These are phyloP conservation scores for Drosophila tanythrix DNA, from an alignment of 2,888 invertebrate genomes.

Conservation along the genomic window DNA sequence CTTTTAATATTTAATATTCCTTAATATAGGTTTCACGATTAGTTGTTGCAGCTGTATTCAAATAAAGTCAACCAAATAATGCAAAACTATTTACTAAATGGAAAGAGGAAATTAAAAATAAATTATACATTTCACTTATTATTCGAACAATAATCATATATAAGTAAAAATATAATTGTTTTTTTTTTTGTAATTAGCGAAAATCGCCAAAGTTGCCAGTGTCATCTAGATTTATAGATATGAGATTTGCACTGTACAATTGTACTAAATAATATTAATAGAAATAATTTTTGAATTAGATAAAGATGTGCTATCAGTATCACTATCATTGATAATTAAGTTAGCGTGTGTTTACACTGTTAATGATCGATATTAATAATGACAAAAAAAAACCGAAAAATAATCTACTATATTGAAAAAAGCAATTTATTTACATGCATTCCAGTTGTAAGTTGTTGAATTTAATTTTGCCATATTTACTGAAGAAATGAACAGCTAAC, in stretches of 20 bases:
- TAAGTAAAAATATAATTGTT: background rate
- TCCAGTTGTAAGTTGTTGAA: background rate
- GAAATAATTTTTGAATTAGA: background rate
- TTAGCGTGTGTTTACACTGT: background rate
- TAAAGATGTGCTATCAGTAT: background rate
- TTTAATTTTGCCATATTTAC: slow-evolving; percentile 14
- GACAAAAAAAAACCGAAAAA: background rate
- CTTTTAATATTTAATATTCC: background rate
- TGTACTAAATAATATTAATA: background rate
- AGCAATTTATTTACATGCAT: background rate
- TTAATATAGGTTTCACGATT: background rate
- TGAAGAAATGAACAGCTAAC: slow-evolving; percentile 15
- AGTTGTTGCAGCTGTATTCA: background rate
- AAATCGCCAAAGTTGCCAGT: background rate
- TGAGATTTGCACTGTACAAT: background rate
- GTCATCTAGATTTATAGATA: background rate
- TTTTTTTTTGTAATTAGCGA: background rate
- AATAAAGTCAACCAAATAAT: background rate
- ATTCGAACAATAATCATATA: background rate
- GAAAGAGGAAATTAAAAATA: background rate
- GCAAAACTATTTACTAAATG: background rate
- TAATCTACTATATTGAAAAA: background rate
- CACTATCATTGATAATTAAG: background rate
- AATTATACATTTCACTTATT: background rate
- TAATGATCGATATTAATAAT: background rate